Conservation (phyloP, 2,888 invertebrate species). For the Zygogramma bicolorata region DNA sequence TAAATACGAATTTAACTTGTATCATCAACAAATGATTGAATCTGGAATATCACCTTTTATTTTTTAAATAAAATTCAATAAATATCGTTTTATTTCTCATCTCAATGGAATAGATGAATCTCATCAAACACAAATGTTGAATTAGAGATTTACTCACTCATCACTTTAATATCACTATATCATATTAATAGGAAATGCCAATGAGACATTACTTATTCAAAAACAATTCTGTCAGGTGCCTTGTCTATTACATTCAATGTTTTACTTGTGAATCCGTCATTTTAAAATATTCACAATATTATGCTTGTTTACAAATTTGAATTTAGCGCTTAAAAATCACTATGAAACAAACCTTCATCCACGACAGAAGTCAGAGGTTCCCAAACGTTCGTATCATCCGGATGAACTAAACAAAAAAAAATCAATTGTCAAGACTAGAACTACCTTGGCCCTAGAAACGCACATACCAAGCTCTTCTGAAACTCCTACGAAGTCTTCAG, state of each 20-base stretch:
- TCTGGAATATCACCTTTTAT: no score
- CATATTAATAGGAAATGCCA: background rate
- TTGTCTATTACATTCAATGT: background rate
- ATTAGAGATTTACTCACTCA: no score
- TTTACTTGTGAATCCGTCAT: no score
- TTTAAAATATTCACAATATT: background rate
- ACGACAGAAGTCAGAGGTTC: slow-evolving; percentile 40
- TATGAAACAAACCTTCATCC: slow-evolving; percentile 44
- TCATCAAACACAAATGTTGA: no score
- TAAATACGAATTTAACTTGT: no score
- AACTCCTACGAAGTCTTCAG: slow-evolving; percentile 35
- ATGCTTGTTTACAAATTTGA: slow-evolving; percentile 37
- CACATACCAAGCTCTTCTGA: slow-evolving; percentile 52
- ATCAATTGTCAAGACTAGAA: slow-evolving; percentile 24
- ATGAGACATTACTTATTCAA: background rate
- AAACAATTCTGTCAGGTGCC: background rate
- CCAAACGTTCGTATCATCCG: slow-evolving; percentile 35
- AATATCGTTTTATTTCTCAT: no score
- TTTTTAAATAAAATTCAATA: no score
- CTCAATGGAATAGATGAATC: no score
- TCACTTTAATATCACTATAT: no score
- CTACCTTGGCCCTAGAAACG: background rate
- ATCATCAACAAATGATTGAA: no score
- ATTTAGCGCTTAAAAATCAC: slow-evolving; percentile 30
- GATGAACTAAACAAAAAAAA: slow-evolving; percentile 35